Base-by-base conservation (phyloP, 2,888 invertebrate species). In the Chalcis sispes region DNA sequence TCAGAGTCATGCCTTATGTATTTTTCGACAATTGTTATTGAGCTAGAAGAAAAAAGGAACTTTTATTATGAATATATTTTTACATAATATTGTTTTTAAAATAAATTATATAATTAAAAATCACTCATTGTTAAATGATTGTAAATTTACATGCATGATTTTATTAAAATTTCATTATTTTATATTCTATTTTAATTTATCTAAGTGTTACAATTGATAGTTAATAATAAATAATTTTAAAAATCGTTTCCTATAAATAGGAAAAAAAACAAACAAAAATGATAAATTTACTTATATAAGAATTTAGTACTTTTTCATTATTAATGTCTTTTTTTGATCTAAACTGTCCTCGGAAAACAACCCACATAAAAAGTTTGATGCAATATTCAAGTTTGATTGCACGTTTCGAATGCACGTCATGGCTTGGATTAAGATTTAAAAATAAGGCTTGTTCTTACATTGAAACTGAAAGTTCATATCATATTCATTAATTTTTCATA, bases 11-110 rank as follows among this genome's bases (percentile, higher is more conserved):
- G 75, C 52, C 42, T 40, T 75, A 70, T 20, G 64, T 77, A 78
- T 78, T 78, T 76, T 77, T 73, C 54, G 67, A 77, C 36, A 66
- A 52, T 54, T 50, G 59, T 74, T 74, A 61, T 77, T 77, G 48
- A 76, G 65, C 10, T 54, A 52, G 73, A 73, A 52, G 69, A 48
- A 71, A 15, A 75, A 42, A 72, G 58, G 72, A 71, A 62, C 72
- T 70, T 69, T 74, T 79, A 79, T 79, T 80, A 79, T 83, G 81
- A 75, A 77, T 83, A 80, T 84, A 85, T 85, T 84, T 84, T 84
- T 84, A 79, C 82, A 80, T 70, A 48, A 77, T 42, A n/a, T 58
- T 79, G 77, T 79, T 77, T 79, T 79, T 78, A 79, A 71, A 78
- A 79, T 78, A 77, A 78, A 79, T 78, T 76, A 75, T 78, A 74